phyloP scores from a whole-genome alignment of 2,888 invertebrate genomes.

The Zootermopsis nevadensis region DNA sequence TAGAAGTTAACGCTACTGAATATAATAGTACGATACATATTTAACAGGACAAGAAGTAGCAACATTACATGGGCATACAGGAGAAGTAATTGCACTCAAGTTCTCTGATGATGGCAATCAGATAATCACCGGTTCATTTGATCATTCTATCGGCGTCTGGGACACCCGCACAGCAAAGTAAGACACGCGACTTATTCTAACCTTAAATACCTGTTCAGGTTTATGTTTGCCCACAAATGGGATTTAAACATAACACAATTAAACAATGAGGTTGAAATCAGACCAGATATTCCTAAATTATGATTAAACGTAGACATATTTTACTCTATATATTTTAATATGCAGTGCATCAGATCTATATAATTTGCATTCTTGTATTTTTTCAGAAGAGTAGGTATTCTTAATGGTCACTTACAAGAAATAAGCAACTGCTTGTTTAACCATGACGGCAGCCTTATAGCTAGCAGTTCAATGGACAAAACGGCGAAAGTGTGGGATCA shows the following conservation, averaged over 20 bases:
- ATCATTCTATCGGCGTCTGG: conserved; percentile 80
- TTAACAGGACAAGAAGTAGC: conserved; percentile 70
- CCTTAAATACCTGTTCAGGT: too few species aligned
- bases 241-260: too few species aligned
- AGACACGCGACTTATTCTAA: conserved; percentile 50
- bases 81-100: conserved; percentile 79
- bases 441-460: conserved; percentile 74
- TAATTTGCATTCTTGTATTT: not conserved
- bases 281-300: too few species aligned
- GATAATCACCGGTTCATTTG: conserved; percentile 83
- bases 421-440: conserved; percentile 77
- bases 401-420: conserved; percentile 74
- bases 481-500: conserved; percentile 79
- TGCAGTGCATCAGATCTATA: not conserved
- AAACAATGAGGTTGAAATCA: too few species aligned
- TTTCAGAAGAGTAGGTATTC: conserved; percentile 68
- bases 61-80: conserved; percentile 75
- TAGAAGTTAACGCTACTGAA: too few species aligned
- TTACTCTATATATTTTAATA: not conserved
- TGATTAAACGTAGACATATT: too few species aligned
- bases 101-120: conserved; percentile 77
- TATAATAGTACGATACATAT: not conserved
- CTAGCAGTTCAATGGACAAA: conserved; percentile 77
- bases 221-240: too few species aligned
- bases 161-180: conserved; percentile 75